Percentiles rank a stretch among this genome's conserved stretches.
These are phyloP conservation scores for Notiomystis cincta DNA, from an alignment of 2,113 vertebrate genomes.

Conservation along the genomic window DNA sequence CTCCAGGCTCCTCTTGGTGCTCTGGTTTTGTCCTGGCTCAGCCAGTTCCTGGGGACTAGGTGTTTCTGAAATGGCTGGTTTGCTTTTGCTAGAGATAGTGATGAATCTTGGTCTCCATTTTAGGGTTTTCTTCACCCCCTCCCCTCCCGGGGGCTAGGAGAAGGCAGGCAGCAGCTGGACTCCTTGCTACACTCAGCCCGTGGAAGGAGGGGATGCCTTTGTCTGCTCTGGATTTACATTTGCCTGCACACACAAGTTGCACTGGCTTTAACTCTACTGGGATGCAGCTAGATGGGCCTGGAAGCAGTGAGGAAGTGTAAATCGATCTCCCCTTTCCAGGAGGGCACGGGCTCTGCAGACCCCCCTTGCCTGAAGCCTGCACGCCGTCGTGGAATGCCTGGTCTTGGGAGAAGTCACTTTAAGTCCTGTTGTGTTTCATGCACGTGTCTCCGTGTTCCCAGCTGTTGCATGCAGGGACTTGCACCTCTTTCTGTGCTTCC, in stretches of 20 bases:
- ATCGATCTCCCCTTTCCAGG: not conserved
- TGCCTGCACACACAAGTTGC: slow-evolving; percentile 2
- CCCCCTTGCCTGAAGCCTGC: not conserved
- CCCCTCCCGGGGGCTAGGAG: not conserved
- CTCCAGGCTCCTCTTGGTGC: not conserved
- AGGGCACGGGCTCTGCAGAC: not conserved
- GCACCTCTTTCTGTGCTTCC: not conserved
- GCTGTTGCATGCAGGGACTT: slow-evolving; percentile 39
- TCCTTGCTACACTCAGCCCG: not conserved
- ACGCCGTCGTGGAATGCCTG: not conserved
- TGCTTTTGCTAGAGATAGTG: not conserved
- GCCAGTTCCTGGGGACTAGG: not conserved
- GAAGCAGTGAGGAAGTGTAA: not conserved
- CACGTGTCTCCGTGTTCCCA: slow-evolving; percentile 24
- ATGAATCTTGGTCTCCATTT: slow-evolving; percentile 20
- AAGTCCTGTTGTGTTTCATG: slow-evolving; percentile 9
- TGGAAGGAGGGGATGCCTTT: slow-evolving; percentile 46
- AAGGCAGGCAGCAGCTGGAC: slow-evolving; percentile 16
- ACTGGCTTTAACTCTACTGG: slow-evolving; percentile 21
- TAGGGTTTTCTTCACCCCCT: not conserved
- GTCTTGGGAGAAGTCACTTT: not conserved
- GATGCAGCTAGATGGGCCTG: not conserved
- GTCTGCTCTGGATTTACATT: slow-evolving; percentile 37
- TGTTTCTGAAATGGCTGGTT: not conserved
- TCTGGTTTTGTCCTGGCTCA: not conserved